phyloP scores from a whole-genome alignment of 2,888 invertebrate genomes.

The Drosophila antonietae region DNA sequence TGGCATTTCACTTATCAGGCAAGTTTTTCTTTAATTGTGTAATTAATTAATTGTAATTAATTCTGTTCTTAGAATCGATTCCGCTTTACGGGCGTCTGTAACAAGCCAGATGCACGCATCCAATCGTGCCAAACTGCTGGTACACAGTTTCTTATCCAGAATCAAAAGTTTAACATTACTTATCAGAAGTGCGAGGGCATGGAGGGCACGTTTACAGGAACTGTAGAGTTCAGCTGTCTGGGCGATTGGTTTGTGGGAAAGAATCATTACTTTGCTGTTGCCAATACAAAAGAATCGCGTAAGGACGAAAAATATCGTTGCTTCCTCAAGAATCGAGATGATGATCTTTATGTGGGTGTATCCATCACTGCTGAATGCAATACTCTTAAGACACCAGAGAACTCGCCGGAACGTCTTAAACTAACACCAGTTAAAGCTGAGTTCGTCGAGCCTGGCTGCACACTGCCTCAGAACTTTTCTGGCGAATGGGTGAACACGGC shows the following conservation, averaged over 20 bases:
- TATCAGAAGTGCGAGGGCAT: constrained; percentile 95
- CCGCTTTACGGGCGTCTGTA: constrained; percentile 96
- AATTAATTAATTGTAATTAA: constrained; percentile 15
- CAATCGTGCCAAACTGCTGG: constrained; percentile 98
- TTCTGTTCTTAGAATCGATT: constrained; percentile 88
- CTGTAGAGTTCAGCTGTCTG: constrained; percentile 95
- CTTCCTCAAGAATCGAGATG: constrained; percentile 96
- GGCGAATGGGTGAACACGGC: constrained; percentile 99
- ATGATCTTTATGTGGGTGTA: constrained; percentile 95
- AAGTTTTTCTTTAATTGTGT: constrained; percentile 4
- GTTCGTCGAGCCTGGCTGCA: constrained; percentile 95
- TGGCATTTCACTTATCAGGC: constrained; percentile 96
- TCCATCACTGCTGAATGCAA: constrained; percentile 98
- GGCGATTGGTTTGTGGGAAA: constrained; percentile 98
- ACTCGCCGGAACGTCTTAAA: constrained; percentile 94
- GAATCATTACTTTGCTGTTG: constrained; percentile 98
- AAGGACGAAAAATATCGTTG: constrained; percentile 98
- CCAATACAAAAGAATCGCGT: constrained; percentile 97
- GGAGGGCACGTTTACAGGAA: constrained; percentile 95
- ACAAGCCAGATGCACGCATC: constrained; percentile 94
- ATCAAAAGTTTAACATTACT: constrained; percentile 98
- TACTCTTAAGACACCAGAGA: constrained; percentile 95
- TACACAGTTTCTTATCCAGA: constrained; percentile 97
- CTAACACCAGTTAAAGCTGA: constrained; percentile 95
- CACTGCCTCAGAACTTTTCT: constrained; percentile 96